Base-by-base conservation (phyloP, 1,140 invertebrate species). In the Temnothorax longispinosus region DNA sequence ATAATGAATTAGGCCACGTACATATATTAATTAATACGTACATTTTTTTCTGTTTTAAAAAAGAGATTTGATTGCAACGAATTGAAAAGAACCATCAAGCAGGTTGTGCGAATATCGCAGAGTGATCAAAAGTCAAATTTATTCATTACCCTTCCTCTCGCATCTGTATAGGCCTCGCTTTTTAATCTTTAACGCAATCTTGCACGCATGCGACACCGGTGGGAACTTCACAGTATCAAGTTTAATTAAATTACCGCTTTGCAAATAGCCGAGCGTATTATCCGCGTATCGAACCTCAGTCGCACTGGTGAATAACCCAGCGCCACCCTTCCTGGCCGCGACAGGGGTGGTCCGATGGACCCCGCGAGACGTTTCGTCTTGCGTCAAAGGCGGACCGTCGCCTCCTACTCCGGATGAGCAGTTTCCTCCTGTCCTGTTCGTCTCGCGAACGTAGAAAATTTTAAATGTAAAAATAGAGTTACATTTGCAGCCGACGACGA, bases 381-480 rank as follows among this genome's bases (percentile, higher is more conserved):
- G 41, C 8, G 13, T 13, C 38, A n/a, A 18, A 60, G 72, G 13
- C 65, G 13, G 47, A 72, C 15, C 18, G 13, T 81, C 54, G 27
- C 27, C 15, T 58, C n/a, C 32, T 41, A 2, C 44, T 81, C 18
- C 15, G 21, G 44, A 58, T 18, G 21, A 84, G 4, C 32, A 75
- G 41, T 62, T 82, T 38, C 13, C n/a, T 69, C 21, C 11, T 44
- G 47, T 71, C 44, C 38, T 18, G 1, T 60, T 41, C 27, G 38
- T 58, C 41, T 75, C 35, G 50, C 13, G 69, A 84, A 60, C 35
- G 80, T 75, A 75, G 21, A 84, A 75, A 75, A 84, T 75, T 27
- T 74, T 74, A 35, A 84, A 84, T 84, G 80, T 75, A 84, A 75
- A 84, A 84, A 84, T 84, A 84, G 80, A 84, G 41, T 84, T 62